A percentile compares a stretch with the other conserved stretches of the same genome.
These are phyloP conservation scores for Oscheius myriophilus DNA, from an alignment of 2,888 invertebrate species.

Conservation along the genomic window DNA sequence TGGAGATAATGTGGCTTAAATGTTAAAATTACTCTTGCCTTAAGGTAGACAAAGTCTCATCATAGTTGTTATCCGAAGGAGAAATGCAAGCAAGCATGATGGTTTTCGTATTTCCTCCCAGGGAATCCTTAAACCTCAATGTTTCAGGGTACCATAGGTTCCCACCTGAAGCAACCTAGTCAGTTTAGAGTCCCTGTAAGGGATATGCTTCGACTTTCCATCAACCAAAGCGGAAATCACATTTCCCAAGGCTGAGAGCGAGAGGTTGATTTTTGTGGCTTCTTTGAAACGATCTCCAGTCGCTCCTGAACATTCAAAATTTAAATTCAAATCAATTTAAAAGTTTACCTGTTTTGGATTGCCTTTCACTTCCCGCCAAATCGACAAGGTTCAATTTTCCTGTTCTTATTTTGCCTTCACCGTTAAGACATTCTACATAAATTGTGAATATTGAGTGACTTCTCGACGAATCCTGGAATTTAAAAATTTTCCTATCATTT, in stretches of 20 bases:
- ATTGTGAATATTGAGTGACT: conserved; percentile 89
- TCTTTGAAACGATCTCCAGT: conserved; percentile 79
- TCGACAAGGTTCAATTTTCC: conserved; percentile 88
- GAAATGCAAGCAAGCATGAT: conserved; percentile 99
- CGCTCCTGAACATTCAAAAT: conserved; percentile 77
- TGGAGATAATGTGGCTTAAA: too few relatives aligned
- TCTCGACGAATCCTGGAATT: conserved; percentile 75
- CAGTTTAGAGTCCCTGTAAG: conserved; percentile 96
- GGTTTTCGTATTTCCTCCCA: conserved; percentile 98
- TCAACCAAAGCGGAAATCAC: conserved; percentile 98
- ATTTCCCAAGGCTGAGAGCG: conserved; percentile 94
- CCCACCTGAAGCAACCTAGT: conserved; percentile 86
- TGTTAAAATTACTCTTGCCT: conserved; percentile 75
- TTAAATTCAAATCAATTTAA: neutral
- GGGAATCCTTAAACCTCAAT: conserved; percentile 91
- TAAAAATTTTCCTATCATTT: too few relatives aligned
- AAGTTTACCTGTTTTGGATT: conserved; percentile 79
- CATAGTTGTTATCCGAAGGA: conserved; percentile 96
- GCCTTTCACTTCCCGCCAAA: conserved; percentile 87
- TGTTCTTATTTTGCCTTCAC: conserved; percentile 76
- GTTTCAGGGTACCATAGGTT: too few relatives aligned
- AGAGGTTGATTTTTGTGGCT: conserved; percentile 96
- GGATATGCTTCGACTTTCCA: conserved; percentile 94
- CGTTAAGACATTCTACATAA: conserved; percentile 81
- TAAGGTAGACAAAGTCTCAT: conserved; percentile 83